Evolutionary conservation across 2,797 vertebrate genomes (phyloP).

Genomic region (Coranthus polyacanthus): DNA sequence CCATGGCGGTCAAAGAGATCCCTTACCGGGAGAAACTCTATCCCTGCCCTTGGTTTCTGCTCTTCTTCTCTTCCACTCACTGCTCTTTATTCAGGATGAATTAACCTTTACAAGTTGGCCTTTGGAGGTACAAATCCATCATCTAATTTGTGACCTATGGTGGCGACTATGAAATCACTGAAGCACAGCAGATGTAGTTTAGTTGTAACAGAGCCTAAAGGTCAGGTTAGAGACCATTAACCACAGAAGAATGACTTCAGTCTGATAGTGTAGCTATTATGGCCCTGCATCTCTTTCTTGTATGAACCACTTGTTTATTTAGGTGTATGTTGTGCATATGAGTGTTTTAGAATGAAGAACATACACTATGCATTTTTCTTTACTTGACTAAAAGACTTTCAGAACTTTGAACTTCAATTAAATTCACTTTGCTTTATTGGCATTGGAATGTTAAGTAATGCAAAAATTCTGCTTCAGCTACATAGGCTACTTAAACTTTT

Average conservation of each 20-base stretch:
- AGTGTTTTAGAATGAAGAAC: too few species aligned
- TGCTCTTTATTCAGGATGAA: constrained; percentile 41
- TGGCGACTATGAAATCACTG: constrained; percentile 31
- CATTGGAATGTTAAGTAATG: too few species aligned
- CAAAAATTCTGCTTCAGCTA: too few species aligned
- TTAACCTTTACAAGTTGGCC: constrained; percentile 57
- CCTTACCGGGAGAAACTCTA: constrained; percentile 81
- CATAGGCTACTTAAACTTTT: too few species aligned
- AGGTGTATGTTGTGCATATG: too few species aligned
- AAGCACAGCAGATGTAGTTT: not conserved
- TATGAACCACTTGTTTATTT: not conserved
- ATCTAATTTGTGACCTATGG: constrained; percentile 18
- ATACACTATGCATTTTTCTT: too few species aligned
- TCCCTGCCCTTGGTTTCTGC: constrained; percentile 54
- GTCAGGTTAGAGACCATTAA: constrained; percentile 37
- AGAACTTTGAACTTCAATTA: too few species aligned
- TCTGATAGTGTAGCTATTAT: not conserved
- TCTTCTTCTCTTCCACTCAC: constrained; percentile 18
- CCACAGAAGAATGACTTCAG: not conserved
- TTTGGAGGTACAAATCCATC: constrained; percentile 44
- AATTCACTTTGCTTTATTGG: too few species aligned
- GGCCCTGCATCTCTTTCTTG: not conserved
- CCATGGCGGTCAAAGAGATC: constrained; percentile 75
- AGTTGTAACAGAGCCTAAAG: constrained; percentile 46
- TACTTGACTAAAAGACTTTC: too few species aligned